Evolutionary conservation across 2,797 vertebrate species (phyloP), one percentile per base, ranked within the genome.

Genomic region (Morus bassanus): DNA sequence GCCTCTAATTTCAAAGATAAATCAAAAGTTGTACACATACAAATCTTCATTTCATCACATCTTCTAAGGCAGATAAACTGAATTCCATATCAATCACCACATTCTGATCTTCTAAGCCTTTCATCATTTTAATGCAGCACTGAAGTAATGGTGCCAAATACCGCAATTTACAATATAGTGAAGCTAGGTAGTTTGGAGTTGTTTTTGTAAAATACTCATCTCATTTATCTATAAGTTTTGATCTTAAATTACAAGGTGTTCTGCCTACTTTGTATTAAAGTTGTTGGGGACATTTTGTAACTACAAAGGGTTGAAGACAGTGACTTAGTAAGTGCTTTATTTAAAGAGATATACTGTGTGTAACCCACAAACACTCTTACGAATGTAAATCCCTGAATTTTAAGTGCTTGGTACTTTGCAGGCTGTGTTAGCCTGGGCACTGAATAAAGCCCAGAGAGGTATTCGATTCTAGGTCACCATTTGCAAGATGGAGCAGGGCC

Each of bases 91-190:
- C 93, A 81, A 48, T 85, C 50, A 68, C 43, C 13, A 15, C 22
- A 33, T 70, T 91, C 61, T 88, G 54, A 94, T 93, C 73, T 95
- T 89, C 37, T 85, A 91, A 92, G 68, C 28, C 31, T 93, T 83
- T 83, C 23, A 74, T 88, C n/a, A 0, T 88, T 88, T 88, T 64
- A 87, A 73, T 15, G n/a, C 9, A 85, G 27, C 22, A 19, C 56
- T 88, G 72, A 84, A 85, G 28, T 48, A 84, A 79, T 53, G 10
- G 70, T 69, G 69, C 23, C 67, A 94, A 94, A 86, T 74, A 48
- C 48, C 72, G 48, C 35, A 64, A 28, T 89, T 91, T 81, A 27
- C 68, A 79, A 39, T 12, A n/a, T 12, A 60, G 48, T 21, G 27
- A 76, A 69, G 31, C 28, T 87, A 56, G 6, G 4, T 41, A 79